phyloP scores from a whole-genome alignment of 2,113 vertebrate genomes.

The Ammodytes dubius region DNA sequence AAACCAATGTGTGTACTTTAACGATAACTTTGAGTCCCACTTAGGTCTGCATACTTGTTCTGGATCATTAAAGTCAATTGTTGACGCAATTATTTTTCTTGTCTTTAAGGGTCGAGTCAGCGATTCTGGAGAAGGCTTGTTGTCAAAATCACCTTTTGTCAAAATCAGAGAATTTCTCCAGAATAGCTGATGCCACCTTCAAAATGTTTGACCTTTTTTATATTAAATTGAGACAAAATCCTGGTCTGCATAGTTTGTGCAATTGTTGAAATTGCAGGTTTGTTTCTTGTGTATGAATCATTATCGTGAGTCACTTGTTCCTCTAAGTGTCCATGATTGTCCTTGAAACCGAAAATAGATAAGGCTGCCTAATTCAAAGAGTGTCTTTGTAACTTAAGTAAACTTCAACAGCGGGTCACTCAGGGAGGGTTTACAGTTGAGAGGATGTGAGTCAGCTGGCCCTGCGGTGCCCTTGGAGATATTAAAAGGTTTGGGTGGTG shows the following conservation, averaged over 20 bases:
- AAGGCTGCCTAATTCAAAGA: not conserved
- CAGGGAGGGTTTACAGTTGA: constrained; percentile 9
- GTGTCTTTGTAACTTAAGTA: constrained; percentile 33
- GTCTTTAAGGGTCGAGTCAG: too few species aligned
- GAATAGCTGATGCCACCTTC: too few species aligned
- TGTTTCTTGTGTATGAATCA: not conserved
- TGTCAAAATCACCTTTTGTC: too few species aligned
- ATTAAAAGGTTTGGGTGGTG: constrained; percentile 4
- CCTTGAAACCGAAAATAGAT: constrained; percentile 33
- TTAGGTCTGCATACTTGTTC: not conserved
- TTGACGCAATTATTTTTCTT: too few species aligned
- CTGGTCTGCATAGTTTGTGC: not conserved
- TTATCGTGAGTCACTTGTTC: constrained; percentile 8
- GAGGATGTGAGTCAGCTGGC: constrained; percentile 53
- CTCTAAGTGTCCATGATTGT: not conserved
- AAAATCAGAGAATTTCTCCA: too few species aligned
- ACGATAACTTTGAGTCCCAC: not conserved
- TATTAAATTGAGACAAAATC: too few species aligned
- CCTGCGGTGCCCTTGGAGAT: not conserved
- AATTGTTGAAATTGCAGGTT: not conserved
- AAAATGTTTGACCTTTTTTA: too few species aligned
- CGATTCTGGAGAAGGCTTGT: too few species aligned
- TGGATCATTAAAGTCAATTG: not conserved
- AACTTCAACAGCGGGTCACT: constrained; percentile 26
- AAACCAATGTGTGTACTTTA: not conserved